Base-by-base conservation (phyloP, 2,888 invertebrate genomes). In the Eristalis arbustorum region DNA sequence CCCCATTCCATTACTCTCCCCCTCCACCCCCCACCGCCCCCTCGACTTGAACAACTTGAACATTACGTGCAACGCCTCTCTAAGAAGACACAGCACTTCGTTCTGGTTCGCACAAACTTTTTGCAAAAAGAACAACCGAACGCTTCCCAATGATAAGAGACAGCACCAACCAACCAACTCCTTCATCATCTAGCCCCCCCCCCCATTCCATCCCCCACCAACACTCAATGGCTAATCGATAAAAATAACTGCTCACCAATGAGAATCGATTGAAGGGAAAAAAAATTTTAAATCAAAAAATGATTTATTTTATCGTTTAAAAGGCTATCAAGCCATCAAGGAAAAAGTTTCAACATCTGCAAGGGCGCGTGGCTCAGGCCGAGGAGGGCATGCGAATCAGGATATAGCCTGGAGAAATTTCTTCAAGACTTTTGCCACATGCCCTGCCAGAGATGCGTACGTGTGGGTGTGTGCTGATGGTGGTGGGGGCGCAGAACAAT, bases 231-330 rank as follows among this genome's bases (percentile, higher is more conserved):
- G 69, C 69, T 66, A 79, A 84, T 79, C 84, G 69, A 79, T 74
- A 79, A 66, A 64, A 63, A 75, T 69, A 64, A 74, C 71, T 59
- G 25, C 73, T 69, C 42, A 42, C 40, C 57, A 75, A 74, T 75
- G 68, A 88, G 89, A 90, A 89, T 90, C 91, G 90, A 91, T 91
- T 89, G 59, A 77, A 31, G 31, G 31, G 31, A 31, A 73, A 42
- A 80, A 73, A 78, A 75, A 69, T 83, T 78, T 78, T 64, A 87
- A 88, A 87, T 89, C 89, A 88, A 89, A 89, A 91, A 90, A 88
- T 91, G 91, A 91, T 90, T 81, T 88, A 80, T 83, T 77, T 87
- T 76, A 80, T 83, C 87, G 82, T 87, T 88, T 78, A 83, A 87
- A 87, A 77, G 76, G 80, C 69, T 61, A 74, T 78, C 72, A 71